Evolutionary conservation across 2,113 vertebrate genomes (phyloP), one percentile per base, ranked within the genome.

Genomic region (Empidonax alnorum): DNA sequence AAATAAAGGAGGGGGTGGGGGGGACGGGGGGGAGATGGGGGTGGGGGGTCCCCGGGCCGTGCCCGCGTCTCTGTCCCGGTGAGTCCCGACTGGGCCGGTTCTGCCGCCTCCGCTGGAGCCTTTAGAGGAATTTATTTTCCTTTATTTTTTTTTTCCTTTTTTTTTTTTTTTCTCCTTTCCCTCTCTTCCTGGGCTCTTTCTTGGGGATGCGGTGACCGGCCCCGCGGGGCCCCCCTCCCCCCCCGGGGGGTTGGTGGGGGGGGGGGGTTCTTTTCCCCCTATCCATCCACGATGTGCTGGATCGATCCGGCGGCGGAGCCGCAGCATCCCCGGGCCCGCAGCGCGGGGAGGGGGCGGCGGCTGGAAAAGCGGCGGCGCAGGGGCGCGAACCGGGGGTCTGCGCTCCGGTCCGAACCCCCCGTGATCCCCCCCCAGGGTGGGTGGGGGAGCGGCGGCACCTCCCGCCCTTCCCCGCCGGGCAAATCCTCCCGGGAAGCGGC

Each of bases 211-310:
- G 53, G 72, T 81, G 62, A 19, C 35, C 53, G 82, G 59, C n/a
- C 87, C 68, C 56, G 53, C 81, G 81, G 89, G 79, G 89, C 81
- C 81, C 89, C 82, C 82, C 89, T 91, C 89, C 89, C 75, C 82
- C 80, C 59, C 68, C 25, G 39, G 62, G n/a, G 52, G 37, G 25
- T 7, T 55, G 42, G 63, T 35, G 47, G 31, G 39, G 24, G 37
- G 2, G 47, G 31, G 39, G 24, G 37, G 2, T 33, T 55, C 41
- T 55, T 14, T 8, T 30, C 24, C 33, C 49, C 37, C 20, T 33
- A 31, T 37, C 69, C 49, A 28, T 84, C 69, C 69, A 28, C 14
- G 41, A 74, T 55, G 25, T 17, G 82, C 53, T 44, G 75, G n/a
- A 42, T 75, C 68, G 12, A 75, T 33, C 83, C 69, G 62, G 35